A percentile compares a stretch with the other conserved stretches of the same genome.
Conservation (phyloP, 2,888 invertebrate species). For the Brenthis ino region DNA sequence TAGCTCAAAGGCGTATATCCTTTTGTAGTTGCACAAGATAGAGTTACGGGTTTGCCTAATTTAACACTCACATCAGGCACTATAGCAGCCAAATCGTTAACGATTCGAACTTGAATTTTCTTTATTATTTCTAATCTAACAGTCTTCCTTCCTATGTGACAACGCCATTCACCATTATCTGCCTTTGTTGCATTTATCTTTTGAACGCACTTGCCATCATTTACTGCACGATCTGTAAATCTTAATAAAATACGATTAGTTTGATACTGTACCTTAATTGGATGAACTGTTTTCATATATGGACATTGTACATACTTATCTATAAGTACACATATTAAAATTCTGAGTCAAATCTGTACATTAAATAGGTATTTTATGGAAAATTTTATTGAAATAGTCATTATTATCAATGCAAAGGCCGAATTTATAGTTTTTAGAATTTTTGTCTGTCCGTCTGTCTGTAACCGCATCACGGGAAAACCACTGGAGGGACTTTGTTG, state of each 20-base stretch:
- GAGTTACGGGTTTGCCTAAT: constrained; percentile 58
- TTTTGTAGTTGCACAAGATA: constrained; percentile 68
- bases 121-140: constrained; percentile 61
- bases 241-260: constrained; percentile 35
- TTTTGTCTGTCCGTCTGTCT: no score
- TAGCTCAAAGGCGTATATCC: constrained; percentile 65
- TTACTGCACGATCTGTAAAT: constrained; percentile 61
- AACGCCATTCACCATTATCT: constrained; percentile 74
- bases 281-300: no score
- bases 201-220: constrained; percentile 65
- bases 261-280: no score
- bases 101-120: constrained; percentile 60
- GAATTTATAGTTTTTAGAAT: no score
- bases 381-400: no score
- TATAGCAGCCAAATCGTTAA: constrained; percentile 63
- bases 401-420: no score
- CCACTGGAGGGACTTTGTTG: no score
- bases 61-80: constrained; percentile 54
- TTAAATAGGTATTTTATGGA: no score
- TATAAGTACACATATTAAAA: no score
- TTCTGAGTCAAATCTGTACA: no score
- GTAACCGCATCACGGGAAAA: no score
- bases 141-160: constrained; percentile 67
- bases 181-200: constrained; percentile 52
- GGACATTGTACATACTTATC: no score